Base-by-base conservation (phyloP, 30 jellyfish, hydroid and myxozoan species). In the Chrysaora quinquecirrha region DNA sequence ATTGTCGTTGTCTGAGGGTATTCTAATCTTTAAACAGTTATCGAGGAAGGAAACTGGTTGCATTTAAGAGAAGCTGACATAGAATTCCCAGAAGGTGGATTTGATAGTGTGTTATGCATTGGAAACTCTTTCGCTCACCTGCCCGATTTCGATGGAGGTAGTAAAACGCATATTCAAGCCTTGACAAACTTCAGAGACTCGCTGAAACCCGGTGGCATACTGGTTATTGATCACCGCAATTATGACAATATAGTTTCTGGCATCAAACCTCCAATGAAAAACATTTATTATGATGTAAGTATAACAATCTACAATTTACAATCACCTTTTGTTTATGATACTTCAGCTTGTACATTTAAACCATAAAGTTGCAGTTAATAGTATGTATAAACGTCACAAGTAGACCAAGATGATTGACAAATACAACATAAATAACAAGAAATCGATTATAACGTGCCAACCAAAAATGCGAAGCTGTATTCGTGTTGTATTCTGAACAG, bases 91-190 rank as follows among this genome's bases (percentile, higher is more conserved):
- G 96, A 73, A 20, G 90, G 48, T 48, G 98, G 98, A 16, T 93
- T 86, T 83, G 98, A 93, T 73, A 95, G 97, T 43, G 60, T 93
- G n/a, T 81, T 93, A 19, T 93, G 98, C 72, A 75, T 93, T 81
- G 98, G 98, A 4, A 93, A 93, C 71, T 93, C 98, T 22, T 93
- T 93, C 83, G 98, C 98, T 11, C 98, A 93, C 82, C 78, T 93
- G 48, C 98, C 98, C 1, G 98, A 93, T 54, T 93, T 93, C 76
- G 98, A 93, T 52, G 98, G 98, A 25, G 94, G 76, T 25, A 97
- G 89, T 56, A 73, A 76, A 48, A 31, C 83, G 22, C 98, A 93
- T 70, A 18, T 65, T 35, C 81, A 64, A 28, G 98, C 98, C 16
- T 76, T 93, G 46, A 84, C 71, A 19, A 93, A 93, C 80, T 93